Evolutionary conservation across 2,113 vertebrate genomes (phyloP), one percentile per base, ranked within the genome.

Genomic region (Thalassoma bifasciatum): DNA sequence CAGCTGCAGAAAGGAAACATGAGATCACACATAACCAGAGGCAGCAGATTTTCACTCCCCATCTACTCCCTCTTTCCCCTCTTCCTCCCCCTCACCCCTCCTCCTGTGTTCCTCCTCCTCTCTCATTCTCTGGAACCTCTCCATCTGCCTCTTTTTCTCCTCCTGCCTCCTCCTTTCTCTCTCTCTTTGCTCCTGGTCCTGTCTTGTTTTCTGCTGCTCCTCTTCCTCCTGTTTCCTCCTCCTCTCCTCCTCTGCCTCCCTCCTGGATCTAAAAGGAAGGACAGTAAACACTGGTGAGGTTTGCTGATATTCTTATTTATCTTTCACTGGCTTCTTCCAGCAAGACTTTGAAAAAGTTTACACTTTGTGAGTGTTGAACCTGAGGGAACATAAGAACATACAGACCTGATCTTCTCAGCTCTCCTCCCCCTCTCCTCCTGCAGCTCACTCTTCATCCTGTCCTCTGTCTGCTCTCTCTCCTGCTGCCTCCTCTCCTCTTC

Each of bases 91-190:
- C 69, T 72, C 71, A 96, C 95, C 94, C 88, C 91, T 89, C 72
- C 70, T 93, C 21, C 61, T 91, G 12, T 90, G 75, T 65, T 95
- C 93, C 82, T 95, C 90, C 76, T 94, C 91, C 53, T 89, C 86
- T 59, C 92, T 94, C 56, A 85, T 87, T 81, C 66, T 92, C 79
- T 91, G 88, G 8, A 90, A 66, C 26, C 75, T 57, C 81, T 95
- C 86, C 76, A 92, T 75, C 58, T 94, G 86, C 10, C 93, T 77
- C 65, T 74, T 92, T 64, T 79, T 90, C 64, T 90, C 81, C 75
- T 91, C 89, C 79, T 84, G 86, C 44, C 30, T 85, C 85, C 79
- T 74, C 53, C 38, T 90, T 66, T 90, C 88, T 17, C 74, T 82
- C 17, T 84, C 91, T 47, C 70, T 85, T 14, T 86, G 85, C 1